These are phyloP conservation scores for Coendou prehensilis DNA, from an alignment of 2,797 vertebrate species.

Conservation along the genomic window DNA sequence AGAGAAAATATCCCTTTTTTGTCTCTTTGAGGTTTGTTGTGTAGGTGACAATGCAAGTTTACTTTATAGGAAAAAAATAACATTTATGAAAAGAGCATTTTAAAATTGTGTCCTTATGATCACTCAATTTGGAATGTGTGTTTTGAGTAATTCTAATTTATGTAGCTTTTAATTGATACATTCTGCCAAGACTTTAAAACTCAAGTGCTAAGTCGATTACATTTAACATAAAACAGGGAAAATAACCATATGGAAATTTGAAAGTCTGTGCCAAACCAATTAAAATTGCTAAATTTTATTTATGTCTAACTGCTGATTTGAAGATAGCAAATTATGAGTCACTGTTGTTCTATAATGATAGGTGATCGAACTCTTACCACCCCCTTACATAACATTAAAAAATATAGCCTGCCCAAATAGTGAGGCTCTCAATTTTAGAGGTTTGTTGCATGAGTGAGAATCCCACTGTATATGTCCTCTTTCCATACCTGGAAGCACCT, in stretches of 20 bases:
- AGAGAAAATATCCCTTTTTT: constrained; percentile 38
- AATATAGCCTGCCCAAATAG: not conserved
- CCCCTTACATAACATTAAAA: constrained; percentile 43
- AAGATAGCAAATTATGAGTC: constrained; percentile 67
- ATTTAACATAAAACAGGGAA: constrained; percentile 82
- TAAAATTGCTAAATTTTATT: constrained; percentile 83
- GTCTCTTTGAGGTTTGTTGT: constrained; percentile 36
- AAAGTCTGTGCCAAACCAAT: constrained; percentile 76
- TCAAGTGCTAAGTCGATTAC: constrained; percentile 78
- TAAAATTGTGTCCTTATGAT: constrained; percentile 51
- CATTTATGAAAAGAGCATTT: constrained; percentile 81
- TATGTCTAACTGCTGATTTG: constrained; percentile 72
- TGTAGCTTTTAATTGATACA: constrained; percentile 80
- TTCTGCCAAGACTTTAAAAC: constrained; percentile 80
- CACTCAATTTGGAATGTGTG: constrained; percentile 65
- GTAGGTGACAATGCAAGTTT: constrained; percentile 3
- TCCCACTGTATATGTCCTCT: not conserved
- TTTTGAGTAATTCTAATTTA: constrained; percentile 74
- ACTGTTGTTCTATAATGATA: constrained; percentile 66
- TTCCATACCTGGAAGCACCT: not conserved
- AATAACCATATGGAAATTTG: constrained; percentile 83
- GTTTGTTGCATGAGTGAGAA: not conserved
- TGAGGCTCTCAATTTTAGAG: constrained; percentile 4
- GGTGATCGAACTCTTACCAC: constrained; percentile 61
- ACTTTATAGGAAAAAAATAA: constrained; percentile 43